These are phyloP conservation scores for Macquaria ambigua DNA, from an alignment of 2,113 vertebrate species.

Conservation along the genomic window DNA sequence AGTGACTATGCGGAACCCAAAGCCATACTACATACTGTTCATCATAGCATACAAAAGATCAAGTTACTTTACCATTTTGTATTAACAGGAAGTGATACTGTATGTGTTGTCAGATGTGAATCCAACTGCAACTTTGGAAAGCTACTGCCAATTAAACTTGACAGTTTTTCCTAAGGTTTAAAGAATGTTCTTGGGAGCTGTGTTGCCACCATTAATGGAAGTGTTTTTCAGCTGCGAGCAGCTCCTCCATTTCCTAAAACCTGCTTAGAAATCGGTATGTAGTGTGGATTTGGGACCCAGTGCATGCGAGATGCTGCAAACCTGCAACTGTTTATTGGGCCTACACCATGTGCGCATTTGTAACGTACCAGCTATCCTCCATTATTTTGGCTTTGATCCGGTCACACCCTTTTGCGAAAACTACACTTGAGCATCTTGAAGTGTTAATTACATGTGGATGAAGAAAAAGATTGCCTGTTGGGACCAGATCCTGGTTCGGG, in stretches of 20 bases:
- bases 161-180: not conserved
- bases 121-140: not conserved
- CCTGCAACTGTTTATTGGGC: not conserved
- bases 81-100: not conserved
- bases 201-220: not conserved
- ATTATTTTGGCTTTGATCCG: too few species aligned
- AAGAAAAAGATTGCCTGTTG: not conserved
- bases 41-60: not conserved
- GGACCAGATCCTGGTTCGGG: constrained; percentile 7
- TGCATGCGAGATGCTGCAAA: not conserved
- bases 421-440: too few species aligned
- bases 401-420: too few species aligned
- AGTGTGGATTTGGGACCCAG: not conserved
- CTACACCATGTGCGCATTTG: not conserved
- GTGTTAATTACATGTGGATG: not conserved
- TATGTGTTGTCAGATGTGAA: not conserved
- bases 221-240: not conserved
- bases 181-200: not conserved
- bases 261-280: not conserved
- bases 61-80: not conserved
- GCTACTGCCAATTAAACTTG: not conserved
- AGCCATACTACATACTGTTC: not conserved
- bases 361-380: too few species aligned
- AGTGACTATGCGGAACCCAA: not conserved
- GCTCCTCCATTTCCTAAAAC: not conserved